phyloP scores from a whole-genome alignment of 35 echinoderm and acorn worm species.

The Ophioderma brevispina region DNA sequence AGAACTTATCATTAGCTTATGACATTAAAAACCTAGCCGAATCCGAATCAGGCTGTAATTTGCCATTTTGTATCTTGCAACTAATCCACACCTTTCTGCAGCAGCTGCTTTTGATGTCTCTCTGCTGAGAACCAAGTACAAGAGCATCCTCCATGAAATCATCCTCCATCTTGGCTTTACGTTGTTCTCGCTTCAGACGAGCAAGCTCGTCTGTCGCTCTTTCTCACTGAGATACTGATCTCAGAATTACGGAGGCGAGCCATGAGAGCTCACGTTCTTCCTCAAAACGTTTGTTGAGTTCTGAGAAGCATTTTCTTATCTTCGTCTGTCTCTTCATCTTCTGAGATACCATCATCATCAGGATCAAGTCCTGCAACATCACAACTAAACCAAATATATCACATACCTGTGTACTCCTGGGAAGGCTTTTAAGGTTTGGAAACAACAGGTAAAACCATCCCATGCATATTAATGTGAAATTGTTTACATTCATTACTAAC shows the following conservation, averaged over 20 bases:
- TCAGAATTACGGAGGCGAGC: slow-evolving; percentile 64
- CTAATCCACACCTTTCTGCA: slow-evolving; percentile 59
- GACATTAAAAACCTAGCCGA: no score
- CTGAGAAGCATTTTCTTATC: slow-evolving; percentile 44
- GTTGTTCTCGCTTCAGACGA: slow-evolving; percentile 79
- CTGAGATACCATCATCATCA: slow-evolving; percentile 71
- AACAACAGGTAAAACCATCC: no score
- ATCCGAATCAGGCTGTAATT: no score
- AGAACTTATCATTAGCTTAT: no score
- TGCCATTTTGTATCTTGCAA: slow-evolving; percentile 80
- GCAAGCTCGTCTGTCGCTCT: slow-evolving; percentile 88
- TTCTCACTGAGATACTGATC: slow-evolving; percentile 83
- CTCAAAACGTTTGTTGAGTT: slow-evolving; percentile 84
- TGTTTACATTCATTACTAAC: no score
- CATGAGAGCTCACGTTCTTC: slow-evolving; percentile 84
- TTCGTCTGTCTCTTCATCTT: slow-evolving; percentile 59
- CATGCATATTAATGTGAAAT: no score
- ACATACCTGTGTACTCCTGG: no score
- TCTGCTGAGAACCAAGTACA: slow-evolving; percentile 90
- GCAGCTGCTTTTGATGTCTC: slow-evolving; percentile 82
- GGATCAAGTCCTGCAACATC: slow-evolving; percentile 2
- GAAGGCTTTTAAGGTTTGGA: no score
- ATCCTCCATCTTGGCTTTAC: slow-evolving; percentile 88
- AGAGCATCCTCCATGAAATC: slow-evolving; percentile 84
- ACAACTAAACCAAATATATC: no score